Conservation (phyloP, 2,888 invertebrate species). For the Diadromus collaris region DNA sequence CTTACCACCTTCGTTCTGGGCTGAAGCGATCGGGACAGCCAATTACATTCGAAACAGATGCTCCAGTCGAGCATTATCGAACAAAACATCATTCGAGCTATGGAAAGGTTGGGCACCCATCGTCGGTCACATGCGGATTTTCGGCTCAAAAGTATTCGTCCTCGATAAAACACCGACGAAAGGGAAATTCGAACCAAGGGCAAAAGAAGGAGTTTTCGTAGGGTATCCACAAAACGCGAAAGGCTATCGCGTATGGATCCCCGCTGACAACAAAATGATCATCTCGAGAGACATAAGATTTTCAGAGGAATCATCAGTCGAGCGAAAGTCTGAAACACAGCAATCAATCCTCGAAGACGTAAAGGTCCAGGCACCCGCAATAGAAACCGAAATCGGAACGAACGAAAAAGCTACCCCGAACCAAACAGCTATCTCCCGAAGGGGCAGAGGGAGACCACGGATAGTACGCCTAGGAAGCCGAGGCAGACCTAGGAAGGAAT, state of each 20-base stretch:
- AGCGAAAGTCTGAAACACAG: background rate
- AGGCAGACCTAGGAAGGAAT: constrained; percentile 53
- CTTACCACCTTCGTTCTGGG: constrained; percentile 67
- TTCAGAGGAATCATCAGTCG: background rate
- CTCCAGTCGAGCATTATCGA: constrained; percentile 54
- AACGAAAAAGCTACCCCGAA: constrained; percentile 18
- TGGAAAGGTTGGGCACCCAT: constrained; percentile 1
- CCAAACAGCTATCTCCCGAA: background rate
- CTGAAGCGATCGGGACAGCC: constrained; percentile 69
- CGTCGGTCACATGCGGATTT: constrained; percentile 4
- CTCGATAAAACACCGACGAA: constrained; percentile 21
- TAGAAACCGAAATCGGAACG: background rate
- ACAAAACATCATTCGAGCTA: constrained; percentile 59
- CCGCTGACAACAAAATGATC: background rate
- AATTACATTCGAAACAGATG: constrained; percentile 68
- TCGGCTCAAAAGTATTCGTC: constrained; percentile 23
- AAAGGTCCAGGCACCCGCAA: background rate
- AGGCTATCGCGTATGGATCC: constrained; percentile 14
- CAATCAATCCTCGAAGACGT: background rate
- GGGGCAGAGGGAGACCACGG: constrained; percentile 51
- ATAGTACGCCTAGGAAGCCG: constrained; percentile 33
- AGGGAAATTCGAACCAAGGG: constrained; percentile 34
- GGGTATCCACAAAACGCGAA: constrained; percentile 26
- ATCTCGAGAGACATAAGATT: background rate
- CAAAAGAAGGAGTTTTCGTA: constrained; percentile 34